A percentile compares a stretch with the other conserved stretches of the same genome.
phyloP scores from a whole-genome alignment of 1,140 invertebrate genomes.

The Drosophila lowei region DNA sequence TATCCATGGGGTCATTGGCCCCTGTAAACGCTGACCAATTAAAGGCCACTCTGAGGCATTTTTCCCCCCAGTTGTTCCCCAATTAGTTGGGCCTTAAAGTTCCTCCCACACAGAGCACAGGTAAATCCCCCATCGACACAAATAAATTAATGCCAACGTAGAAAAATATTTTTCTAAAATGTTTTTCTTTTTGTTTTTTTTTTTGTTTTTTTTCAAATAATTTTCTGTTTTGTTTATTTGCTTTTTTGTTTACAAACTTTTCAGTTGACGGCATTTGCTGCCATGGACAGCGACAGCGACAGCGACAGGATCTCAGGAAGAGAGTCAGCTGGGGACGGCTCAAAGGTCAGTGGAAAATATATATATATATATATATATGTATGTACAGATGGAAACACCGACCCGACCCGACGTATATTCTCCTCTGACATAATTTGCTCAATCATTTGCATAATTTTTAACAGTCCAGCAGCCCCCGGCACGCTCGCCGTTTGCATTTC shows the following conservation, averaged over 20 bases:
- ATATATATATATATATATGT: slow-evolving; percentile 23
- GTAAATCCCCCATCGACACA: slow-evolving; percentile 5
- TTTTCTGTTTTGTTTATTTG: slow-evolving; percentile 38
- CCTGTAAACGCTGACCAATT: slow-evolving; percentile 22
- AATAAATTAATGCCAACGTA: slow-evolving; percentile 45
- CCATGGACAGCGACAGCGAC: slow-evolving; percentile 45
- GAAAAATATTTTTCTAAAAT: slow-evolving; percentile 47
- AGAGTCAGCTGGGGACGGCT: slow-evolving; percentile 1
- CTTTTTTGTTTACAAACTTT: slow-evolving; percentile 61
- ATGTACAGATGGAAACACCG: neutral
- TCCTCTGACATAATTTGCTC: slow-evolving; percentile 75
- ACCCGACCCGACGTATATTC: neutral
- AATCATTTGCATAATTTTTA: slow-evolving; percentile 80
- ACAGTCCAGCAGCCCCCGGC: slow-evolving; percentile 54
- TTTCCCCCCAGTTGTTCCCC: neutral
- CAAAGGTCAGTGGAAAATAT: slow-evolving; percentile 67
- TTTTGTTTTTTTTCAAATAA: slow-evolving; percentile 21
- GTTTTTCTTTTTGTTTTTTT: slow-evolving; percentile 13
- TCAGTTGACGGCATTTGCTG: slow-evolving; percentile 73
- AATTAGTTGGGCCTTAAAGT: slow-evolving; percentile 19
- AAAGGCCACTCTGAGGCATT: slow-evolving; percentile 7
- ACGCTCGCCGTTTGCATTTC: slow-evolving; percentile 15
- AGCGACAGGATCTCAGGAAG: neutral
- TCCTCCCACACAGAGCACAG: neutral
- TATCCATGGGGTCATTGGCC: too few species aligned